phyloP scores from a whole-genome alignment of 2,888 invertebrate genomes.

The Drosophila peninsularis region DNA sequence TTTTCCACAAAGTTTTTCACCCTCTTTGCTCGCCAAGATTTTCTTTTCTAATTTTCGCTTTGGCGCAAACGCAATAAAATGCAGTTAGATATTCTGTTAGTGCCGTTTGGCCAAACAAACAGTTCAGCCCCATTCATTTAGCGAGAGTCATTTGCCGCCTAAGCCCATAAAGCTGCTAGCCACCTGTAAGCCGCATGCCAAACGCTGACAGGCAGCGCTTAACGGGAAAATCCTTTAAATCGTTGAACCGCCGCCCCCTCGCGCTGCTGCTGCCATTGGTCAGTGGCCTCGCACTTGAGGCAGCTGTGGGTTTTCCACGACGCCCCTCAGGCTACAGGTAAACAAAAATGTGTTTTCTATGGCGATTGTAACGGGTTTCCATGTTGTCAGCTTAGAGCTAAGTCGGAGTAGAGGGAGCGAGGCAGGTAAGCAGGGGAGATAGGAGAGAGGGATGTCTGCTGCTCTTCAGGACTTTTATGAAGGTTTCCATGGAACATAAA shows the following conservation, averaged over 20 bases:
- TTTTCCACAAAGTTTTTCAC: conserved; percentile 5
- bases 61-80: conserved; percentile 29
- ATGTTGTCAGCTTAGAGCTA: conserved; percentile 37
- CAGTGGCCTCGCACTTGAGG: conserved; percentile 30
- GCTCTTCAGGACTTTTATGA: background rate
- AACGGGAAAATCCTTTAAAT: conserved; percentile 72
- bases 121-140: conserved; percentile 54
- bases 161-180: conserved; percentile 63
- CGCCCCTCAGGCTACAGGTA: conserved; percentile 29
- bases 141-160: conserved; percentile 59
- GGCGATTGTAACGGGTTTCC: conserved; percentile 35
- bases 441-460: background rate
- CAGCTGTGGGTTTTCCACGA: conserved; percentile 33
- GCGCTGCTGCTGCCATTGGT: conserved; percentile 23
- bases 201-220: conserved; percentile 75
- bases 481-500: background rate
- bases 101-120: conserved; percentile 30
- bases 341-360: conserved; percentile 57
- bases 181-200: conserved; percentile 77
- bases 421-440: too few species aligned
- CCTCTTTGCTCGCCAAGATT: background rate
- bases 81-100: conserved; percentile 34
- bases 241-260: conserved; percentile 28
- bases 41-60: conserved; percentile 5
- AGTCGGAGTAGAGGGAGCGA: conserved; percentile 8